A percentile compares a stretch with the other conserved stretches of the same genome.
Conservation (phyloP, 2,113 vertebrate species). For the Charina bottae region DNA sequence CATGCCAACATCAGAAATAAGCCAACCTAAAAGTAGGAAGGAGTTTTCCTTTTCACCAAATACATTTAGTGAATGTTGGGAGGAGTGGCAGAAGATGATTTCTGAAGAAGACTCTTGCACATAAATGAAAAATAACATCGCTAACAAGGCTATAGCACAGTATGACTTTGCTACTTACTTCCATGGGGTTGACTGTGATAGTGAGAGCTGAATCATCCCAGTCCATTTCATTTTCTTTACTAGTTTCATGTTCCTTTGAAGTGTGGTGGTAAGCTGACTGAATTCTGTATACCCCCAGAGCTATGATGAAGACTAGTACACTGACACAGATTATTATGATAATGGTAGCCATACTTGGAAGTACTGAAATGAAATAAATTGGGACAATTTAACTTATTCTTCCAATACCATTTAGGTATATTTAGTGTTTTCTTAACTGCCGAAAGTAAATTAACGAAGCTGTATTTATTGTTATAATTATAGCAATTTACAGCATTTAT, state of each 20-base stretch:
- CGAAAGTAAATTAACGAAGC: not conserved
- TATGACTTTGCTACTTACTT: slow-evolving; percentile 74
- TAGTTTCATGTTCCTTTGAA: slow-evolving; percentile 70
- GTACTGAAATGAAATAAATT: slow-evolving; percentile 72
- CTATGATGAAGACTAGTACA: slow-evolving; percentile 84
- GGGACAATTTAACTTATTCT: not conserved
- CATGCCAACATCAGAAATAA: not conserved
- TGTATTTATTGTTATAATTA: not conserved
- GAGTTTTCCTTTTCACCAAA: not conserved
- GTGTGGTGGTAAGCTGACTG: slow-evolving; percentile 82
- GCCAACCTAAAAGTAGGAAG: not conserved
- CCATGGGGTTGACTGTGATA: slow-evolving; percentile 96
- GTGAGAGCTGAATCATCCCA: slow-evolving; percentile 93
- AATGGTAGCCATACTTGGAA: slow-evolving; percentile 85
- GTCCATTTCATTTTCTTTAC: slow-evolving; percentile 82
- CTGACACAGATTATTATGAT: slow-evolving; percentile 88
- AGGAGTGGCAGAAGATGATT: not conserved
- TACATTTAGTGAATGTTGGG: not conserved
- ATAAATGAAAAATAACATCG: not conserved
- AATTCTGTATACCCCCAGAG: slow-evolving; percentile 86
- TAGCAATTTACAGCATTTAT: not conserved
- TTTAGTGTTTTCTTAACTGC: not conserved
- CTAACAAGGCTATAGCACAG: rapidly evolving
- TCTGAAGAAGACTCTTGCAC: not conserved
- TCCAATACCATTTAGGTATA: not conserved